A percentile compares a stretch with the other conserved stretches of the same genome.
Evolutionary conservation across 2,888 invertebrate genomes (phyloP).

Genomic region (Auanema freiburgensis): DNA sequence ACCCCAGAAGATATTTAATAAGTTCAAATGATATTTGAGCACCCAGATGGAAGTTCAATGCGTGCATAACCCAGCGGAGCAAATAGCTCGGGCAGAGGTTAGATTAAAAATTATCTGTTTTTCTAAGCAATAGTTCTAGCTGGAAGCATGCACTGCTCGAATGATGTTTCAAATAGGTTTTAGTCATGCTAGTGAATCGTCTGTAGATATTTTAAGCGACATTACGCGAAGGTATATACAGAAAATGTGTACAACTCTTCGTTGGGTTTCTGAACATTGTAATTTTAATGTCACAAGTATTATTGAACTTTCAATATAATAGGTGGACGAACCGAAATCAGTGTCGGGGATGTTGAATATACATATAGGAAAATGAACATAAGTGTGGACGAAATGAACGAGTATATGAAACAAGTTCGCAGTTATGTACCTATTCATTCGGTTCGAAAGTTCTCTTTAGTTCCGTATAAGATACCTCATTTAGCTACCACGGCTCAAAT

Average conservation of each 20-base stretch:
- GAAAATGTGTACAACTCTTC: constrained; percentile 15
- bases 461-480: too few relatives aligned
- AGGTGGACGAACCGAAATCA: constrained; percentile 14
- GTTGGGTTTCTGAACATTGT: constrained; percentile 16
- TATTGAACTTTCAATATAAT: not conserved
- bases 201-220: constrained; percentile 13
- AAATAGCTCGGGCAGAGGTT: too few relatives aligned
- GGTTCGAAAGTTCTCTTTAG: too few relatives aligned
- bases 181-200: constrained; percentile 9
- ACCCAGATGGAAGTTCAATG: too few relatives aligned
- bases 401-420: constrained; percentile 23
- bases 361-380: constrained; percentile 16
- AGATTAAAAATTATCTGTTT: too few relatives aligned
- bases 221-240: constrained; percentile 11
- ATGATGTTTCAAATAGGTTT: constrained; percentile 18
- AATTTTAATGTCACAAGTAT: not conserved
- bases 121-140: too few relatives aligned
- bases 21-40: too few relatives aligned
- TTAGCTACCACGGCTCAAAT: too few relatives aligned
- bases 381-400: constrained; percentile 25
- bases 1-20: too few relatives aligned
- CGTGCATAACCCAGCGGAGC: too few relatives aligned
- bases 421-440: constrained; percentile 3
- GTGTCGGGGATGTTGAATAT: constrained; percentile 15
- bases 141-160: constrained; percentile 11